phyloP scores from a whole-genome alignment of 1,140 invertebrate genomes.

The Zaprionus ghesquierei region DNA sequence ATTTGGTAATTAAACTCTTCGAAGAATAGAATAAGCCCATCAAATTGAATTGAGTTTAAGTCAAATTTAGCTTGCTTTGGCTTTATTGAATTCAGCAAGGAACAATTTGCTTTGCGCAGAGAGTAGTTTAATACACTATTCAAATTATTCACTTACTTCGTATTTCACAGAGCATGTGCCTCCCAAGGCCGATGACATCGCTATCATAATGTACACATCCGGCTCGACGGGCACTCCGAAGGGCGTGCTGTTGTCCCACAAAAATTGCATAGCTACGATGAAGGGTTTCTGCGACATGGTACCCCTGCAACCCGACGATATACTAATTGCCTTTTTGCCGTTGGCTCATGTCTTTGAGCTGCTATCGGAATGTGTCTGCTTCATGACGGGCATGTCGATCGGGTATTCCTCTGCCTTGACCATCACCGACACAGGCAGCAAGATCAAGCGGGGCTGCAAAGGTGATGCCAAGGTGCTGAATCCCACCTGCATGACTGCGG shows the following conservation, averaged over 20 bases:
- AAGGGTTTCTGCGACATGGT: conserved; percentile 94
- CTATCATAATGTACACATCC: conserved; percentile 98
- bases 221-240: conserved; percentile 96
- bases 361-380: conserved; percentile 89
- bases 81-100: too few species aligned
- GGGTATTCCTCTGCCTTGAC: conserved; percentile 98
- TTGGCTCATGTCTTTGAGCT: conserved; percentile 99
- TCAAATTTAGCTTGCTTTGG: too few species aligned
- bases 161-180: conserved; percentile 83
- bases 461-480: conserved; percentile 95
- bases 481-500: conserved; percentile 97
- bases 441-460: conserved; percentile 95
- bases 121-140: background rate
- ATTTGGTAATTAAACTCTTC: too few species aligned
- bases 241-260: conserved; percentile 93
- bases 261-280: conserved; percentile 94
- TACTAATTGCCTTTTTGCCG: conserved; percentile 97
- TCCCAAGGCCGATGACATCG: conserved; percentile 89
- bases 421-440: conserved; percentile 97
- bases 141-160: background rate
- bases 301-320: conserved; percentile 88
- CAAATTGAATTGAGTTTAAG: background rate
- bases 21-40: background rate
- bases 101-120: too few species aligned
- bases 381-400: conserved; percentile 93